phyloP scores from a whole-genome alignment of 2,797 vertebrate species.

The Urosaurus nigricauda region DNA sequence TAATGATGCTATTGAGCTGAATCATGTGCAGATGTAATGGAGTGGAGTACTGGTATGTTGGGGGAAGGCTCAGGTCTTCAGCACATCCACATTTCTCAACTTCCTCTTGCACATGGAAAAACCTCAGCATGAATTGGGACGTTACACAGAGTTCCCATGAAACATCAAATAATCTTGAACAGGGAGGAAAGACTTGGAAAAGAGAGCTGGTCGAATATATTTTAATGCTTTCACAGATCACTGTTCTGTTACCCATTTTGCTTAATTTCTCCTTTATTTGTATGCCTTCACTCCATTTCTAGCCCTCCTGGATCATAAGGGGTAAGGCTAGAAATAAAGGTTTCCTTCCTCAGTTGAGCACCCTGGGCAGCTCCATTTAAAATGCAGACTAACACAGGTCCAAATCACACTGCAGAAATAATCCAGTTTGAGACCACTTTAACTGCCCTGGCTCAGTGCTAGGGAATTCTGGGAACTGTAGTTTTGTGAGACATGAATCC shows the following conservation, averaged over 20 bases:
- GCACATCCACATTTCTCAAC: too few species aligned
- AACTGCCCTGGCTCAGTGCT: too few species aligned
- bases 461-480: too few species aligned
- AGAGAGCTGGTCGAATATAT: background rate
- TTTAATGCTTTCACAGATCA: too few species aligned
- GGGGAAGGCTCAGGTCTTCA: too few species aligned
- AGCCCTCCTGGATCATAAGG: background rate
- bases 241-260: background rate
- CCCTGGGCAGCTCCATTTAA: too few species aligned
- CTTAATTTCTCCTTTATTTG: background rate
- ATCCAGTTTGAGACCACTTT: too few species aligned
- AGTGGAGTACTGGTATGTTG: too few species aligned
- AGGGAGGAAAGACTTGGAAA: background rate
- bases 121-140: background rate
- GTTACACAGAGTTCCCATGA: background rate
- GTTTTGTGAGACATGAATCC: too few species aligned
- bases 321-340: background rate
- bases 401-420: too few species aligned
- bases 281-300: background rate
- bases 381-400: too few species aligned
- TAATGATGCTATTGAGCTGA: background rate
- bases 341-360: background rate
- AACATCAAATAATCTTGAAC: background rate
- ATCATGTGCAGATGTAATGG: background rate
- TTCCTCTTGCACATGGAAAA: background rate